phyloP scores from a whole-genome alignment of 92 coral and sea anemone species.

The Palythoa grandis region DNA sequence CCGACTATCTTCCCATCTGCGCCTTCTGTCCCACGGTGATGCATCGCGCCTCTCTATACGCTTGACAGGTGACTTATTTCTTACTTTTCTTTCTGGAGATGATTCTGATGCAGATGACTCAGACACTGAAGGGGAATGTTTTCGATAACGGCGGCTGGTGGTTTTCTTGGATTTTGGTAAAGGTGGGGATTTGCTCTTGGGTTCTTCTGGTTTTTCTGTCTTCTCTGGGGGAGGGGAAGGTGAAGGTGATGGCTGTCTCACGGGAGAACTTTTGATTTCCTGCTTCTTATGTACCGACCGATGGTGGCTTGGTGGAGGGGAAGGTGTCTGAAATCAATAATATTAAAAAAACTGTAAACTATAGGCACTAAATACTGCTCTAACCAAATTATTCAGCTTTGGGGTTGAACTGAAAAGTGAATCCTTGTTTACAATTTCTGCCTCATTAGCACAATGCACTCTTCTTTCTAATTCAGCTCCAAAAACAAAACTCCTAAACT shows the following conservation, averaged over 20 bases:
- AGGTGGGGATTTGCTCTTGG: constrained; percentile 69
- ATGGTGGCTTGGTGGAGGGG: constrained; percentile 91
- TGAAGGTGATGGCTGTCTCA: constrained; percentile 83
- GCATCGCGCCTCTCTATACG: constrained; percentile 56
- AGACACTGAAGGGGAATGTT: constrained; percentile 76
- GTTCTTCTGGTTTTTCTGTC: constrained; percentile 54
- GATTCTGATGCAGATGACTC: constrained; percentile 84
- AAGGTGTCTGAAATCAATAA: constrained; percentile 48
- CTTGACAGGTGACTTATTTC: constrained; percentile 53
- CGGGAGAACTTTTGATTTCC: constrained; percentile 74
- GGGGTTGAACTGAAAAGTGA: too few relatives aligned
- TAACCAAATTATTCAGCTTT: too few relatives aligned
- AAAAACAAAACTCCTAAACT: too few relatives aligned
- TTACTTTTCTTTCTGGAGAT: constrained; percentile 75
- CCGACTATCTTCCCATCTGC: constrained; percentile 12
- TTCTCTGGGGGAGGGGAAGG: constrained; percentile 85
- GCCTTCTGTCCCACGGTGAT: constrained; percentile 53
- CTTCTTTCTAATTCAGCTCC: too few relatives aligned
- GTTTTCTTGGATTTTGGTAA: constrained; percentile 86
- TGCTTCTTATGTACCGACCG: constrained; percentile 80
- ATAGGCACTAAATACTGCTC: too few relatives aligned
- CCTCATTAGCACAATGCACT: too few relatives aligned
- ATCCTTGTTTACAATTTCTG: too few relatives aligned
- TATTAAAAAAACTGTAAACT: too few relatives aligned
- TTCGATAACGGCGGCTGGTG: constrained; percentile 89